These are phyloP conservation scores for Alosa sapidissima DNA, from an alignment of 2,797 vertebrate species.

Conservation along the genomic window DNA sequence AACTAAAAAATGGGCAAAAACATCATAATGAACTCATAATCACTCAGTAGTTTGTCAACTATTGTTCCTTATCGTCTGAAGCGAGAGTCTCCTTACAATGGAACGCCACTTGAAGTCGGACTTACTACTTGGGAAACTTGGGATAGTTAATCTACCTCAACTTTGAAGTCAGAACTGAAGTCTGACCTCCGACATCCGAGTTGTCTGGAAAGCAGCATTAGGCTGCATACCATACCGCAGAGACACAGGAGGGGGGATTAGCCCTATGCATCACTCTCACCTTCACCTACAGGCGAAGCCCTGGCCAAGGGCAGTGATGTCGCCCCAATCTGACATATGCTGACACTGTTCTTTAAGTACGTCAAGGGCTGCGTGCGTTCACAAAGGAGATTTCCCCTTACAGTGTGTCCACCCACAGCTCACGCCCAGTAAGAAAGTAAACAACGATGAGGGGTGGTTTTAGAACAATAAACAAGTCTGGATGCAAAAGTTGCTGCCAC, in stretches of 20 bases:
- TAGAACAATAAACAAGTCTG: background rate
- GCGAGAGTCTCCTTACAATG: background rate
- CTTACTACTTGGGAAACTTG: too few relatives aligned
- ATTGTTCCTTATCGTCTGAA: background rate
- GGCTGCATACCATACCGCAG: background rate
- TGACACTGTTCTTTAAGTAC: slow-evolving; percentile 29
- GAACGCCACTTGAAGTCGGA: too few relatives aligned
- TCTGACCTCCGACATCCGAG: too few relatives aligned
- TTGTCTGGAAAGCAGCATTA: too few relatives aligned
- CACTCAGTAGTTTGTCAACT: background rate
- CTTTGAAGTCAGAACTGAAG: too few relatives aligned
- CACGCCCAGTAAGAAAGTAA: background rate
- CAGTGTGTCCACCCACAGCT: background rate
- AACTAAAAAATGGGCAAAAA: background rate
- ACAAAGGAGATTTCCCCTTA: background rate
- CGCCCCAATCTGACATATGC: slow-evolving; percentile 43
- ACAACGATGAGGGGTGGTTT: background rate
- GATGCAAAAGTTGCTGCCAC: background rate
- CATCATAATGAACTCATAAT: background rate
- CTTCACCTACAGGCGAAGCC: slow-evolving; percentile 26
- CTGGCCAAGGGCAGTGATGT: slow-evolving; percentile 31
- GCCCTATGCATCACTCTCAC: slow-evolving; percentile 1
- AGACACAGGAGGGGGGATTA: slow-evolving; percentile 23
- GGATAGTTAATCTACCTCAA: too few relatives aligned
- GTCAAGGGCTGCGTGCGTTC: background rate